Evolutionary conservation across 2,888 invertebrate species (phyloP).

Genomic region (Euplexia lucipara): DNA sequence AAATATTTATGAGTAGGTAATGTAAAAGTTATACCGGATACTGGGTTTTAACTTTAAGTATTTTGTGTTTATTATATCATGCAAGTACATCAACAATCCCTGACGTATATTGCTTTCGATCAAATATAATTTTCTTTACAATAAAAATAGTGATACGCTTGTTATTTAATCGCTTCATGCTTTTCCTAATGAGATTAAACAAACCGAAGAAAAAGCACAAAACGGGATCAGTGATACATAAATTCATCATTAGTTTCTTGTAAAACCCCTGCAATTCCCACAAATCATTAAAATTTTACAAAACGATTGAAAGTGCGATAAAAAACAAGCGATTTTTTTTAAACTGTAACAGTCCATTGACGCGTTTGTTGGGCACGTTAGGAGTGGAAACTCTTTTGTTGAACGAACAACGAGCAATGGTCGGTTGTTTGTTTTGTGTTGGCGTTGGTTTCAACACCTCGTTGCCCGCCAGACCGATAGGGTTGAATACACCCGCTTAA

Average conservation of each 20-base stretch:
- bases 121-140: background rate
- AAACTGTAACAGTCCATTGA: constrained; percentile 29
- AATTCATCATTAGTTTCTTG: constrained; percentile 15
- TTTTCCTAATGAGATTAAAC: constrained; percentile 24
- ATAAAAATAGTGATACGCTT: background rate
- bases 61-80: no score
- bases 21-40: no score
- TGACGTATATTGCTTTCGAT: background rate
- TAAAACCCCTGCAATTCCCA: constrained; percentile 10
- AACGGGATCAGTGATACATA: constrained; percentile 12
- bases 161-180: constrained; percentile 7
- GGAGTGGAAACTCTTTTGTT: constrained; percentile 33
- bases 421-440: constrained; percentile 46
- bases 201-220: constrained; percentile 5
- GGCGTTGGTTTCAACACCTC: constrained; percentile 50
- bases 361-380: constrained; percentile 8
- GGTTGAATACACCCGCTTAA: constrained; percentile 51
- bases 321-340: constrained; percentile 21
- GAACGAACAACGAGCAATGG: constrained; percentile 41
- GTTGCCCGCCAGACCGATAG: constrained; percentile 21
- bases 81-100: background rate
- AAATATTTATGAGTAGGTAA: no score
- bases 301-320: constrained; percentile 17
- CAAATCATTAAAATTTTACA: constrained; percentile 48
- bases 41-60: no score